Evolutionary conservation across 1,140 invertebrate genomes (phyloP).

Genomic region (Neodiprion fabricii): DNA sequence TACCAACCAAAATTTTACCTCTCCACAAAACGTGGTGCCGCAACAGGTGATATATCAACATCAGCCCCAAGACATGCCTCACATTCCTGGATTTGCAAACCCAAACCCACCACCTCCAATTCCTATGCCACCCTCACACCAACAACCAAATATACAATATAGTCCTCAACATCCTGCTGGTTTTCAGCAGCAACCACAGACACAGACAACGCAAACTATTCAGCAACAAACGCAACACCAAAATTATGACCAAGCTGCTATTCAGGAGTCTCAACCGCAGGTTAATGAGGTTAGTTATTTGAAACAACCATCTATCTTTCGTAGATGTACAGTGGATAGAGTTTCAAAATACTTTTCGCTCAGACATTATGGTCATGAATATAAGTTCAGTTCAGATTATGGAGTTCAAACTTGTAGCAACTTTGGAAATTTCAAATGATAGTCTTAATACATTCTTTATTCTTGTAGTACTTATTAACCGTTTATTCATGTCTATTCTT

Average conservation of each 20-base stretch:
- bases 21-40: conserved; percentile 51
- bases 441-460: too few species aligned
- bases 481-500: neutral
- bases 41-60: conserved; percentile 55
- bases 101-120: conserved; percentile 58
- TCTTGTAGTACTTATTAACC: too few species aligned
- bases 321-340: too few species aligned
- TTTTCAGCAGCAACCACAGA: conserved; percentile 38
- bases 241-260: conserved; percentile 31
- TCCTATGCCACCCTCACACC: conserved; percentile 58
- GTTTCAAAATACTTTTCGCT: too few species aligned
- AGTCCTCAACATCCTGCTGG: conserved; percentile 50
- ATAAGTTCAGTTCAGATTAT: neutral
- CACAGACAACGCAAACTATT: conserved; percentile 28
- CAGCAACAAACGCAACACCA: conserved; percentile 14
- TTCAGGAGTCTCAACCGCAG: conserved; percentile 12
- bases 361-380: neutral
- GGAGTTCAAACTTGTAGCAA: too few species aligned
- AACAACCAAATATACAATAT: conserved; percentile 48
- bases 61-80: conserved; percentile 53
- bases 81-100: conserved; percentile 57
- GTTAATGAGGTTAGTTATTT: neutral
- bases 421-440: too few species aligned
- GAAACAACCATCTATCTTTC: neutral
- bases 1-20: conserved; percentile 76